Evolutionary conservation across 2,113 vertebrate species (phyloP).

Genomic region (Noctilio leporinus): DNA sequence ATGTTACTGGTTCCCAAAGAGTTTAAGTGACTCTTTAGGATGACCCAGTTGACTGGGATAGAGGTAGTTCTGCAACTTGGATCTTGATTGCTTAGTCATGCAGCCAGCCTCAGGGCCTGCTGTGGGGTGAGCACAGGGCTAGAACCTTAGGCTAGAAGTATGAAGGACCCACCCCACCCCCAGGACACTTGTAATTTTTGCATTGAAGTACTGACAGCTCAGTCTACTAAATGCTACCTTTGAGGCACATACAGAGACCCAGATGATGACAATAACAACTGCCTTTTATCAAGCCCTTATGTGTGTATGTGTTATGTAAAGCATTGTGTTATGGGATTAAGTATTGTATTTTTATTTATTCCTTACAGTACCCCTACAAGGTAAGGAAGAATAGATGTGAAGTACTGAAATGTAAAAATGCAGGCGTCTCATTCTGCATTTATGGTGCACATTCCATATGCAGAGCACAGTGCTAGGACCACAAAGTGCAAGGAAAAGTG

Average conservation of each 20-base stretch:
- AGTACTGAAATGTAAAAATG: neutral
- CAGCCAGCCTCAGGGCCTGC: neutral
- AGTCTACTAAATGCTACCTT: neutral
- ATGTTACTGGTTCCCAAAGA: neutral
- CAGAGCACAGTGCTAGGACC: neutral
- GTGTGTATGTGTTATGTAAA: neutral
- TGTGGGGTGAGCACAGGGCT: neutral
- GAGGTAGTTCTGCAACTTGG: neutral
- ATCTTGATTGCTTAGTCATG: neutral
- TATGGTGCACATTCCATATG: neutral
- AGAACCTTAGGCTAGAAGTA: accelerated
- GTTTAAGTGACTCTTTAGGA: neutral
- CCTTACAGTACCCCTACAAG: neutral
- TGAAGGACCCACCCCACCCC: neutral
- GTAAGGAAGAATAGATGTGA: neutral
- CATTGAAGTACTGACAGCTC: neutral
- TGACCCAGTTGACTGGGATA: neutral
- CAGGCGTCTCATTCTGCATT: neutral
- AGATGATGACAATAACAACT: neutral
- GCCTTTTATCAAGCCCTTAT: neutral
- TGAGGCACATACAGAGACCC: neutral
- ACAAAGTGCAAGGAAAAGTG: neutral
- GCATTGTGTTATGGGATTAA: neutral
- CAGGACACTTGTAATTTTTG: neutral
- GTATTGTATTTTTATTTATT: neutral